Percentiles rank a stretch among this genome's conserved stretches.
These are phyloP conservation scores for Agrotis clavis DNA, from an alignment of 2,888 invertebrate genomes.

Conservation along the genomic window DNA sequence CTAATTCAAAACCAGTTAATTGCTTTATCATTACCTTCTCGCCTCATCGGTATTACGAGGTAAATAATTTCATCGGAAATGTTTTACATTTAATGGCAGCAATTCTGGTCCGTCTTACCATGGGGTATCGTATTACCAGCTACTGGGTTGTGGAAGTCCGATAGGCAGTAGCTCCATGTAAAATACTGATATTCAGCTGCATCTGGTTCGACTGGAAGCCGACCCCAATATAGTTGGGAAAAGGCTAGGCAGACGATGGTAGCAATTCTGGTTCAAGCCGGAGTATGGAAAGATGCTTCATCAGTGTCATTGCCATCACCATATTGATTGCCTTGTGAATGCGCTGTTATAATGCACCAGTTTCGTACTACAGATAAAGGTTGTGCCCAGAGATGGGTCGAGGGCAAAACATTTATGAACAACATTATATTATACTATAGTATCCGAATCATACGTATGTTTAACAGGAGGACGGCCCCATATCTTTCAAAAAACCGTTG, in stretches of 20 bases:
- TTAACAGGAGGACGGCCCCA: not conserved
- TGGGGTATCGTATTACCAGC: too few species aligned
- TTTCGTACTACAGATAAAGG: not conserved
- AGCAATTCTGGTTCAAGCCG: not conserved
- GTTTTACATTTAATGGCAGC: not conserved
- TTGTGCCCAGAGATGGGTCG: too few species aligned
- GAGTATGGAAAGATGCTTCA: not conserved
- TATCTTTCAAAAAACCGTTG: not conserved
- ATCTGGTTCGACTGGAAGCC: too few species aligned
- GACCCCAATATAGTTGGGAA: too few species aligned
- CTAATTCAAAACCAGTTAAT: conserved; percentile 17
- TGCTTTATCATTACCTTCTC: conserved; percentile 12
- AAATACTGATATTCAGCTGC: too few species aligned
- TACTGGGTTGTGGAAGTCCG: too few species aligned
- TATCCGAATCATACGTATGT: not conserved
- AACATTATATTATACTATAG: not conserved
- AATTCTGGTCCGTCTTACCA: not conserved
- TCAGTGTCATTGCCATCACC: not conserved
- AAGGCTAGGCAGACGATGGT: not conserved
- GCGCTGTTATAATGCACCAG: not conserved
- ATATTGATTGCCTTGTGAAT: too few species aligned
- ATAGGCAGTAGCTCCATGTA: too few species aligned
- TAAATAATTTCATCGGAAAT: conserved; percentile 10
- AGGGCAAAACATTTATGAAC: too few species aligned
- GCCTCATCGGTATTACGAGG: conserved; percentile 18